phyloP scores from a whole-genome alignment of 2,113 vertebrate species.

The Bubalus kerabau region DNA sequence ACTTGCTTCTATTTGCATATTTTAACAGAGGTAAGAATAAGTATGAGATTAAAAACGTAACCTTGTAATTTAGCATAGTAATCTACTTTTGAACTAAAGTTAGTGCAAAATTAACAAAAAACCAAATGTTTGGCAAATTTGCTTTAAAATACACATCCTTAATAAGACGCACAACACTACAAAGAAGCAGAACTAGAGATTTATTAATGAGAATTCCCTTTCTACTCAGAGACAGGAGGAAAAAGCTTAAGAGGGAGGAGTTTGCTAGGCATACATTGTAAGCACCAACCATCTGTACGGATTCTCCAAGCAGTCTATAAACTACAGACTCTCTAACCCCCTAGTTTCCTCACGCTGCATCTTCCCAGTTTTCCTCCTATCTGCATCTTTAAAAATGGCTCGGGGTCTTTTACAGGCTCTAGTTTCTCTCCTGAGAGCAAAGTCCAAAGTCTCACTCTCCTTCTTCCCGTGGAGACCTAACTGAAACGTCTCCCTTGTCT shows the following conservation, averaged over 20 bases:
- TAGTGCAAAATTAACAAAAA: not conserved
- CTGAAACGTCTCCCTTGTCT: not conserved
- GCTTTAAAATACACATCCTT: not conserved
- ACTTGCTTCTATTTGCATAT: not conserved
- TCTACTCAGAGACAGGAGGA: not conserved
- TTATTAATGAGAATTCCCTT: not conserved
- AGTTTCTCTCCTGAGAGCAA: not conserved
- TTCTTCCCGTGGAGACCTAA: not conserved
- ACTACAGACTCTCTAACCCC: not conserved
- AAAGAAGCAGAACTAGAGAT: not conserved
- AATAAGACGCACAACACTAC: not conserved
- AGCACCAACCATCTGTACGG: not conserved
- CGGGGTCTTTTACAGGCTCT: not conserved
- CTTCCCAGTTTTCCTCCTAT: not conserved
- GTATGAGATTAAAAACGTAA: slow-evolving; percentile 12
- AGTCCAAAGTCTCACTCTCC: not conserved
- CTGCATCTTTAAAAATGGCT: not conserved
- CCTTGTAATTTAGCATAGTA: not conserved
- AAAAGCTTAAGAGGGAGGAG: not conserved
- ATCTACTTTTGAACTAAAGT: slow-evolving; percentile 5
- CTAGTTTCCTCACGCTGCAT: not conserved
- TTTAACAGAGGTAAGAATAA: not conserved
- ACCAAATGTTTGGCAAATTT: not conserved
- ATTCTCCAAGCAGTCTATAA: not conserved
- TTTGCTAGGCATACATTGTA: not conserved